A percentile compares a stretch with the other conserved stretches of the same genome.
phyloP scores from a whole-genome alignment of 2,113 vertebrate genomes.

The Mustelus asterias region DNA sequence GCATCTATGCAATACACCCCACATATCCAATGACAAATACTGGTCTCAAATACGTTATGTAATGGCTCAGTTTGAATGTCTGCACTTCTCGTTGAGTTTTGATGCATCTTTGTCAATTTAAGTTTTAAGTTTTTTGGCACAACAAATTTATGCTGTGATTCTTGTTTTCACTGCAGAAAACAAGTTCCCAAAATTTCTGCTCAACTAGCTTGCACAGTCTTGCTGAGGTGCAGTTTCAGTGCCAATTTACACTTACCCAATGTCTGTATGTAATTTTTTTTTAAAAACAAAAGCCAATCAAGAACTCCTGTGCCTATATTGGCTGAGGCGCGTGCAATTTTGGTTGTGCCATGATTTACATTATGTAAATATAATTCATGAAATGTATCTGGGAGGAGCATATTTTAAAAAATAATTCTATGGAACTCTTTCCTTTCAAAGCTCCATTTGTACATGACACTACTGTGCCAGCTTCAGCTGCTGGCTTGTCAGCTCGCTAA shows the following conservation, averaged over 20 bases:
- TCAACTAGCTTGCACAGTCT: neutral
- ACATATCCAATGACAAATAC: neutral
- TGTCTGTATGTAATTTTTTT: neutral
- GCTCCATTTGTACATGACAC: neutral
- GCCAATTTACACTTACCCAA: neutral
- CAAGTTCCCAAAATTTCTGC: neutral
- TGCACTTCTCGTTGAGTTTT: neutral
- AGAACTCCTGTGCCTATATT: neutral
- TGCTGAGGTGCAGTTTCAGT: neutral
- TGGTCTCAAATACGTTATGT: neutral
- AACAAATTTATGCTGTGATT: neutral
- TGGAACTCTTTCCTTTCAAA: no score
- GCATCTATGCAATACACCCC: neutral
- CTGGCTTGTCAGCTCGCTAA: neutral
- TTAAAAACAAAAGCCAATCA: neutral
- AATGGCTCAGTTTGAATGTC: neutral
- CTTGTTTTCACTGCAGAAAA: neutral
- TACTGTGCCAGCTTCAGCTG: neutral
- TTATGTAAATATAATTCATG: neutral
- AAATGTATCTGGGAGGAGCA: neutral
- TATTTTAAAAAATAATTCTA: no score
- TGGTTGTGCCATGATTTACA: neutral
- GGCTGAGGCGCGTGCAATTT: neutral
- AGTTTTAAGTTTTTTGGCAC: neutral
- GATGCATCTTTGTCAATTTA: neutral